phyloP scores from a whole-genome alignment of 2,113 vertebrate genomes.

The Carassius carassius region DNA sequence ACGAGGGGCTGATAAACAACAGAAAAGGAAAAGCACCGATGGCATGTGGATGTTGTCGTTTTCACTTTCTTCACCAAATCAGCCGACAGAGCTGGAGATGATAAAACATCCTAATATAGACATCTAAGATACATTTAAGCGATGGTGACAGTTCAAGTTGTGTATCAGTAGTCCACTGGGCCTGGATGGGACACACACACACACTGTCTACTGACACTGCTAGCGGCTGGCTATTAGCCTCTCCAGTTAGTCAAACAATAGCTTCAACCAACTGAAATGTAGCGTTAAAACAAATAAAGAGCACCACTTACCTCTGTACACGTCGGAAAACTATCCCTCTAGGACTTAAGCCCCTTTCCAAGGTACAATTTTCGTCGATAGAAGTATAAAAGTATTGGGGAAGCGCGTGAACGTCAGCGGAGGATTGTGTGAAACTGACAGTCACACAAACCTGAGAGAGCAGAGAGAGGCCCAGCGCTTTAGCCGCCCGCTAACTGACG shows the following conservation, averaged over 20 bases:
- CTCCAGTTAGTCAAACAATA: constrained; percentile 50
- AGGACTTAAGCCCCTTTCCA: neutral
- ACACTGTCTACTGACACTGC: constrained; percentile 15
- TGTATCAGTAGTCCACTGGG: neutral
- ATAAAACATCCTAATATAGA: neutral
- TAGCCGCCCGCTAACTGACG: constrained; percentile 40
- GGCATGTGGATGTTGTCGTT: constrained; percentile 6
- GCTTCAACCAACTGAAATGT: constrained; percentile 19
- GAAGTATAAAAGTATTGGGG: neutral
- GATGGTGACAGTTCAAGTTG: neutral
- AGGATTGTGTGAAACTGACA: constrained; percentile 49
- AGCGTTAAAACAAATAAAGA: neutral
- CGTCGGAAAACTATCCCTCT: neutral
- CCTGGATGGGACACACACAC: constrained; percentile 25
- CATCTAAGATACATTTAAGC: neutral
- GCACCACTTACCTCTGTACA: constrained; percentile 36
- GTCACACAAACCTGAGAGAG: constrained; percentile 38
- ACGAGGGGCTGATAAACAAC: neutral
- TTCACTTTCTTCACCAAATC: neutral
- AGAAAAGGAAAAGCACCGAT: neutral
- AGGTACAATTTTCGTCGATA: constrained; percentile 27
- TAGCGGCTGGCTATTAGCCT: constrained; percentile 33
- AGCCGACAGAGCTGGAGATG: neutral
- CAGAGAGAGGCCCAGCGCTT: constrained; percentile 38
- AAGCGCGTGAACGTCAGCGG: constrained; percentile 25